These are phyloP conservation scores for Taeniopygia guttata DNA, from an alignment of 2,797 vertebrate species.

Conservation along the genomic window DNA sequence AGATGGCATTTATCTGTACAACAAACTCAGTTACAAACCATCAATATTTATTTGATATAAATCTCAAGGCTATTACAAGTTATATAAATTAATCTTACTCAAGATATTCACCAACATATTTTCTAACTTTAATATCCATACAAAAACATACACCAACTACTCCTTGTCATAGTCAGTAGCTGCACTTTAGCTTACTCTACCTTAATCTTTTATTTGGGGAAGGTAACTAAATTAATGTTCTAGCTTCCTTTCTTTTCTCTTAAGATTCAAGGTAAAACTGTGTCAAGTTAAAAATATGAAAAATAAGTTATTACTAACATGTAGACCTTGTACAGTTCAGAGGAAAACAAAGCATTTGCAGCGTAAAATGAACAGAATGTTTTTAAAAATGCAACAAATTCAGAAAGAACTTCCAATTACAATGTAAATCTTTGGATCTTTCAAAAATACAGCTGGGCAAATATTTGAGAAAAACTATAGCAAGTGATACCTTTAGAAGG, in stretches of 20 bases:
- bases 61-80: slow-evolving; percentile 19
- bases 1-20: slow-evolving; percentile 27
- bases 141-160: neutral
- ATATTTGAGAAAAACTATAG: neutral
- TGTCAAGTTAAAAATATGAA: neutral
- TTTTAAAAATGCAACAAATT: neutral
- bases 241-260: neutral
- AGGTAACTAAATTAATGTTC: neutral
- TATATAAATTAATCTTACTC: slow-evolving; percentile 33
- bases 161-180: neutral
- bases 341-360: neutral
- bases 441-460: neutral
- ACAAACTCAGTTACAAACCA: slow-evolving; percentile 26
- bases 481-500: neutral
- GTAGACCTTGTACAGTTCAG: neutral
- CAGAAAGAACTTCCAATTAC: neutral
- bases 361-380: neutral
- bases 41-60: slow-evolving; percentile 52
- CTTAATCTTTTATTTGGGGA: neutral
- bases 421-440: neutral
- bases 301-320: neutral
- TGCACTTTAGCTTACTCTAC: slow-evolving; percentile 6
- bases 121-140: slow-evolving; percentile 10
- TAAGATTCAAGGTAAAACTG: neutral
- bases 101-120: slow-evolving; percentile 13